phyloP scores from a whole-genome alignment of 1,140 invertebrate genomes.

The Coenobita brevimanus region DNA sequence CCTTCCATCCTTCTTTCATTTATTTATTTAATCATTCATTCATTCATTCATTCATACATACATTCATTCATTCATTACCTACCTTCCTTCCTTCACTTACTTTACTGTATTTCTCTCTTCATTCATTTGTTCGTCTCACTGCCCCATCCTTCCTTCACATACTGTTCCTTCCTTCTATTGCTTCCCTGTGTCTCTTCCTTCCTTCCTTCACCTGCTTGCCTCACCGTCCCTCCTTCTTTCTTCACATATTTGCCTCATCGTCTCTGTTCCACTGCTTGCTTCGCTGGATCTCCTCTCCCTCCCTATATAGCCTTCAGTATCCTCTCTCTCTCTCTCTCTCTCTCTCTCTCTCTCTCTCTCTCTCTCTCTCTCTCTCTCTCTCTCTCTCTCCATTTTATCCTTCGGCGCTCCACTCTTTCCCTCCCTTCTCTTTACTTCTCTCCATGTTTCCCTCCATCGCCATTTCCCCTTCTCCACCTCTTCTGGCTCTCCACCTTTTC shows the following conservation, averaged over 20 bases:
- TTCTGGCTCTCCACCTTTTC: too few species aligned
- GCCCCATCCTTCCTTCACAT: too few species aligned
- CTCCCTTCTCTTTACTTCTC: too few species aligned
- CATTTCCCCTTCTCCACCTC: too few species aligned
- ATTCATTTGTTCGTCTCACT: background rate
- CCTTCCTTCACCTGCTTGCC: too few species aligned
- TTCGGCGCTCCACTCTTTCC: background rate
- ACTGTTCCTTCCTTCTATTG: background rate
- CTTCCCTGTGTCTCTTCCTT: background rate
- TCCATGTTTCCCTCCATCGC: background rate
- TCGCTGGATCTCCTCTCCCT: background rate
- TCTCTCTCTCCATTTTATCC: background rate
- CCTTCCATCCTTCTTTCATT: too few species aligned
- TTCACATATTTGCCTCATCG: background rate
- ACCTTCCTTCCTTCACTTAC: background rate
- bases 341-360: background rate
- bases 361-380: conserved; percentile 12
- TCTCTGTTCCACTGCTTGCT: background rate
- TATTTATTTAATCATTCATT: too few species aligned
- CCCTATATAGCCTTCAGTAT: too few species aligned
- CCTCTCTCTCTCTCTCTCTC: background rate
- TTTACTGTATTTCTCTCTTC: background rate
- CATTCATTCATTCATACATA: too few species aligned
- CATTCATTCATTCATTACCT: background rate
- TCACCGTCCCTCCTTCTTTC: background rate